phyloP scores from a whole-genome alignment of 2,797 vertebrate species.

The Enteromius argenteus region DNA sequence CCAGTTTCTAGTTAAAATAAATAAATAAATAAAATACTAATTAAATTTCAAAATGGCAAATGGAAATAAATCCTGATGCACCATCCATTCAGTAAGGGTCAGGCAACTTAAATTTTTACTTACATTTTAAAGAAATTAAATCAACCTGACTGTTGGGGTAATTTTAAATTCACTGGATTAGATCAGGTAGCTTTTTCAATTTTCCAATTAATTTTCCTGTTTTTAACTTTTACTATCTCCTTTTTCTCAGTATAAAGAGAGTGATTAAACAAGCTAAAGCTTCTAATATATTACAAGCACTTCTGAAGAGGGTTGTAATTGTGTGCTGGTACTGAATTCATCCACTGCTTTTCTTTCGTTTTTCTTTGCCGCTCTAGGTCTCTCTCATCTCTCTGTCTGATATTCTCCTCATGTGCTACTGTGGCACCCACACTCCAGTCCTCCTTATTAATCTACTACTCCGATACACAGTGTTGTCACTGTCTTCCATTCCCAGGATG shows the following conservation, averaged over 20 bases:
- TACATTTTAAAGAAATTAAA: not conserved
- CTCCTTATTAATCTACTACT: constrained; percentile 89
- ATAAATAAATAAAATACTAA: not conserved
- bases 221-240: not conserved
- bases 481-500: constrained; percentile 75
- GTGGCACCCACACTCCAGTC: constrained; percentile 87
- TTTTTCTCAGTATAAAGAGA: not conserved
- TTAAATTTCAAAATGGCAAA: not conserved
- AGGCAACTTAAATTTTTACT: not conserved
- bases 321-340: constrained; percentile 12
- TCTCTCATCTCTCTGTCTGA: constrained; percentile 58
- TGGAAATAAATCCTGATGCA: not conserved
- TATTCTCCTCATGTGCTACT: constrained; percentile 93
- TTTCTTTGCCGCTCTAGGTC: not conserved
- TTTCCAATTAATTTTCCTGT: not conserved
- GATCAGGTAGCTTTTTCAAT: not conserved
- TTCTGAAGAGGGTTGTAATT: constrained; percentile 11
- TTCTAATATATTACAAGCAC: not conserved
- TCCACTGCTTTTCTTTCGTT: constrained; percentile 60
- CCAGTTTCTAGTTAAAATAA: not conserved
- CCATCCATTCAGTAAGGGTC: not conserved
- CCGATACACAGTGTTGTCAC: constrained; percentile 83
- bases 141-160: not conserved
- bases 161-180: not conserved
- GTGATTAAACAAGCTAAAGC: not conserved